Conservation (phyloP, 2,113 vertebrate species). For the Neoarius graeffei region DNA sequence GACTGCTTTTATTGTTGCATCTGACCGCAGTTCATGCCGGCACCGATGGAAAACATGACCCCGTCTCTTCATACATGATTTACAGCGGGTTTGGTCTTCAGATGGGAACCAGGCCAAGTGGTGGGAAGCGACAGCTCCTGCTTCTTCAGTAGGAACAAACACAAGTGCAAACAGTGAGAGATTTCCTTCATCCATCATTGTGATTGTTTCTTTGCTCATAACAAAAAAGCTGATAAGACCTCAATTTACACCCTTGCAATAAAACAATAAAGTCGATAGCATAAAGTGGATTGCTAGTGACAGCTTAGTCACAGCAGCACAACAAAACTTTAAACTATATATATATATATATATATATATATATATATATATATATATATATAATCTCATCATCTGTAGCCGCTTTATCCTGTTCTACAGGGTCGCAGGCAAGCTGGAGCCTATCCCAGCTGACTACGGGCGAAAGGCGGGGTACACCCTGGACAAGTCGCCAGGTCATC, state of each 20-base stretch:
- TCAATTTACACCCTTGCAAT: neutral
- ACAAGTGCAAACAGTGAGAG: neutral
- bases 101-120: constrained; percentile 25
- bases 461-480: too few species aligned
- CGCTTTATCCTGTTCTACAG: too few species aligned
- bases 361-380: too few species aligned
- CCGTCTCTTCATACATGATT: constrained; percentile 30
- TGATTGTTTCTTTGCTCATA: neutral
- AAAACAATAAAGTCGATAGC: neutral
- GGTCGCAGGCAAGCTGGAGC: too few species aligned
- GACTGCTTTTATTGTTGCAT: constrained; percentile 38
- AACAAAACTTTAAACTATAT: neutral
- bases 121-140: constrained; percentile 23
- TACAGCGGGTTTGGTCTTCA: constrained; percentile 27
- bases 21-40: constrained; percentile 41
- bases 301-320: too few species aligned
- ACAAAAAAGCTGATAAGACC: neutral
- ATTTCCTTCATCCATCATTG: neutral
- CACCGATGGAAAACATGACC: constrained; percentile 47
- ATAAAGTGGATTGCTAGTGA: neutral
- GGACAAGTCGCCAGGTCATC: too few species aligned
- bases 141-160: constrained; percentile 12
- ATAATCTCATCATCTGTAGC: too few species aligned
- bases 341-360: too few species aligned
- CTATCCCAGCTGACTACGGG: too few species aligned